Conservation (phyloP, 2,797 vertebrate species). For the Heterohyrax brucei region DNA sequence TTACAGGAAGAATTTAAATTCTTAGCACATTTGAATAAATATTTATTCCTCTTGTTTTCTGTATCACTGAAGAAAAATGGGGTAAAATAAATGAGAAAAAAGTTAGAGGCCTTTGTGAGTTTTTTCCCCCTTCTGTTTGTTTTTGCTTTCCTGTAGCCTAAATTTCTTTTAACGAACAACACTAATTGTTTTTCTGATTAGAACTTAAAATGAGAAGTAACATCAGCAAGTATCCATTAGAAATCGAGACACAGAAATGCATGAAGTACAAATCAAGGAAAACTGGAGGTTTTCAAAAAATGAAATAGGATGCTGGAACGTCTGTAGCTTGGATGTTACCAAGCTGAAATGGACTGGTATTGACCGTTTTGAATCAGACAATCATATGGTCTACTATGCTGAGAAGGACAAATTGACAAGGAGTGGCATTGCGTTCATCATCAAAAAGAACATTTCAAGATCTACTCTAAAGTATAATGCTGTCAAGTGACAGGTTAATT, state of each 20-base stretch:
- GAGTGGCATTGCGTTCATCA: not conserved
- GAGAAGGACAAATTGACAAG: not conserved
- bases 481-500: not conserved
- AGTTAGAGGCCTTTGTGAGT: not conserved
- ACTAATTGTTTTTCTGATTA: slow-evolving; percentile 21
- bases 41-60: not conserved
- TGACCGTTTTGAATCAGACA: not conserved
- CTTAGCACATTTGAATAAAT: not conserved
- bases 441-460: not conserved
- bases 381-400: not conserved
- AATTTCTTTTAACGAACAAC: slow-evolving; percentile 32
- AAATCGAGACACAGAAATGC: not conserved
- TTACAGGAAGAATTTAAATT: not conserved
- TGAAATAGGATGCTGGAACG: not conserved
- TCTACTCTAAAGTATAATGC: not conserved
- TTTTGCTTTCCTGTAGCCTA: slow-evolving; percentile 13
- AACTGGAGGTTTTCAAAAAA: not conserved
- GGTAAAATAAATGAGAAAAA: not conserved
- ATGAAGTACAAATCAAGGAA: not conserved
- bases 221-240: not conserved
- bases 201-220: not conserved
- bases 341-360: not conserved
- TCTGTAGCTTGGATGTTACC: not conserved
- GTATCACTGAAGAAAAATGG: not conserved
- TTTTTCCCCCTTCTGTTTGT: not conserved